Evolutionary conservation across 2,797 vertebrate species (phyloP).

Genomic region (Acanthopagrus latus): DNA sequence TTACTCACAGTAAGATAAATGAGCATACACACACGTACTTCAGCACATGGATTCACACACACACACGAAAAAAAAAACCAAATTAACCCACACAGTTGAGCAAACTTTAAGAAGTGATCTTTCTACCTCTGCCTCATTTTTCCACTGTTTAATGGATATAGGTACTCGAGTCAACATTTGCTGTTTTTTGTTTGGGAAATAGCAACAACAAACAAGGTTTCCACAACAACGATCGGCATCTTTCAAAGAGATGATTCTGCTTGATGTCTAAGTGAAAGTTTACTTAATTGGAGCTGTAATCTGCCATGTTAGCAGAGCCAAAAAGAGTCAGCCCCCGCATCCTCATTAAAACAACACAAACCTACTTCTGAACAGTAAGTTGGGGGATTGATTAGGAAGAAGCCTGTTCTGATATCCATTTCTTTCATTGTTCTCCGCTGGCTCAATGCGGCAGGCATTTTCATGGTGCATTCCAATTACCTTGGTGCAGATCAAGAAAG

Average conservation of each 20-base stretch:
- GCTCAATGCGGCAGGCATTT: slow-evolving; percentile 77
- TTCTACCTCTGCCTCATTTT: slow-evolving; percentile 20
- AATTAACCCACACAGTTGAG: slow-evolving; percentile 23
- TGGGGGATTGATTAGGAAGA: slow-evolving; percentile 83
- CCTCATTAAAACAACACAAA: slow-evolving; percentile 85
- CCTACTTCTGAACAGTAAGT: slow-evolving; percentile 82
- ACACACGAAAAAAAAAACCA: slow-evolving; percentile 21
- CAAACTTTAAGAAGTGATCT: slow-evolving; percentile 43
- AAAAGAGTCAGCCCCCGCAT: slow-evolving; percentile 60
- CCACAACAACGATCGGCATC: slow-evolving; percentile 64
- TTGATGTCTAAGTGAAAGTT: slow-evolving; percentile 76
- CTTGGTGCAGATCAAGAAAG: slow-evolving; percentile 84
- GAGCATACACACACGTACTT: slow-evolving; percentile 35
- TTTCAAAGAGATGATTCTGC: slow-evolving; percentile 26
- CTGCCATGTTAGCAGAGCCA: slow-evolving; percentile 67
- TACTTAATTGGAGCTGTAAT: slow-evolving; percentile 83
- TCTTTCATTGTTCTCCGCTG: slow-evolving; percentile 84
- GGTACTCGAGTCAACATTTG: slow-evolving; percentile 63
- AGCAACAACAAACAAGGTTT: slow-evolving; percentile 71
- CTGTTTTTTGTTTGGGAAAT: slow-evolving; percentile 68
- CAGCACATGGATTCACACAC: slow-evolving; percentile 12
- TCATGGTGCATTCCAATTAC: slow-evolving; percentile 84
- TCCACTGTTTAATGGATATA: slow-evolving; percentile 51
- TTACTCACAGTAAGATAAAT: slow-evolving; percentile 59
- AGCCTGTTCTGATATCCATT: slow-evolving; percentile 81